phyloP scores from a whole-genome alignment of 2,888 invertebrate species.

The Mythimna loreyi region DNA sequence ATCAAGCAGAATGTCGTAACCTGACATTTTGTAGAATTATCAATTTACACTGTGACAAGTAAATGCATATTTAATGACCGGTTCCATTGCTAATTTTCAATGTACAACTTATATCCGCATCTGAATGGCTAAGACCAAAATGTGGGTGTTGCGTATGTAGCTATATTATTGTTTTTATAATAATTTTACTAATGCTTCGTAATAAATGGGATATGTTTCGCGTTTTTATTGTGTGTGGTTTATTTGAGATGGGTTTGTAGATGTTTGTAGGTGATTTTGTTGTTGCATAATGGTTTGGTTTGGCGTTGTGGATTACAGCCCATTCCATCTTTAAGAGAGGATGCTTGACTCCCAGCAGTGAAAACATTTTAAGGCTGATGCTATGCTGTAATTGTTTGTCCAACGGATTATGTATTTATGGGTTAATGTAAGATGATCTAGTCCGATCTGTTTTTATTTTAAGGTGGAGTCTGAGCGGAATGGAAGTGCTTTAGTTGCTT shows the following conservation, averaged over 20 bases:
- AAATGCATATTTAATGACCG: slow-evolving; percentile 58
- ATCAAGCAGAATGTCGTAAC: slow-evolving; percentile 46
- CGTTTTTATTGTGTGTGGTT: not conserved
- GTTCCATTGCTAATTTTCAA: slow-evolving; percentile 60
- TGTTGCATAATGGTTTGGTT: slow-evolving; percentile 10
- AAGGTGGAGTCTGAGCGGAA: no score
- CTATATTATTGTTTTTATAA: slow-evolving; percentile 33
- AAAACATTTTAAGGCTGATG: no score
- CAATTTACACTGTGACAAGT: slow-evolving; percentile 56
- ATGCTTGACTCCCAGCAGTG: no score
- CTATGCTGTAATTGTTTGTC: no score
- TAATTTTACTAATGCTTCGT: slow-evolving; percentile 2
- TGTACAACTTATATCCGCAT: slow-evolving; percentile 35
- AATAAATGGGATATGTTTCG: slow-evolving; percentile 5
- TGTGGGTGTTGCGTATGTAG: not conserved
- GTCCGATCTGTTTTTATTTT: not conserved
- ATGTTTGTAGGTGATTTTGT: slow-evolving; percentile 1
- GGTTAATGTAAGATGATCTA: not conserved
- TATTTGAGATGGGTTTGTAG: slow-evolving; percentile 4
- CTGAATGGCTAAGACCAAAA: slow-evolving; percentile 39
- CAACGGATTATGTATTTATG: not conserved
- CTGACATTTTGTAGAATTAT: slow-evolving; percentile 55
- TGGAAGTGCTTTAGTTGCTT: no score
- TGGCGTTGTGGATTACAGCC: no score
- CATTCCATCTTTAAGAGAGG: no score